Base-by-base conservation (phyloP, 2,888 invertebrate genomes). In the Eucriotettix oculatus region DNA sequence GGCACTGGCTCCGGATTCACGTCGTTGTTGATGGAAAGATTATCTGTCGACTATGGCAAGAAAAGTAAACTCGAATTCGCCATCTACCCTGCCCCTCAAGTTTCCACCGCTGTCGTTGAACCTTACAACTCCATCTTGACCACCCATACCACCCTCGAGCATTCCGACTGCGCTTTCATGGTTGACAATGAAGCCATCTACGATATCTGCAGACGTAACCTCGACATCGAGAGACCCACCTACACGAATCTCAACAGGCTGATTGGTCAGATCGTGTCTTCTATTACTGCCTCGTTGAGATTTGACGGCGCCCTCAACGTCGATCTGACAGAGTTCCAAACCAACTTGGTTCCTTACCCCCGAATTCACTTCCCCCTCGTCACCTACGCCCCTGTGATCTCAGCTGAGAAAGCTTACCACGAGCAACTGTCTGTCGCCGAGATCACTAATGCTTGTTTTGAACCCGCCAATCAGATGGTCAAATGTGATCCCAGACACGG, bases 401-500 rank as follows among this genome's bases (percentile, higher is more conserved):
- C 91, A 1, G 90, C 93, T 61, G 93, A 93, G 76, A 93, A 93
- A 77, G 93, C 93, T 11, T 91, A 93, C 79, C 93, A 94, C 73
- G 93, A 94, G 75, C 92, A 92, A 74, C 78, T 92, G 65, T 86
- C 90, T 1, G 93, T 92, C 58, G 86, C 89, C 52, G 94, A 95
- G 74, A 95, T 95, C 74, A 96, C 95, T 71, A 91, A 93, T 71
- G 88, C 92, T 29, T 95, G 95, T 76, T 96, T 96, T 78, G 95
- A 95, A 75, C 93, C 94, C 42, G 90, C 90, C 70, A 93, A 93
- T 78, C 95, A 95, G 81, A 94, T 95, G 90, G 90, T 90, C 43
- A 90, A 90, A 72, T 95, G 94, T 74, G 93, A 93, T 74, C 93
- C 93, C 0, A 85, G 92, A 67, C 89, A 90, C 73, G 91, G 91